Conservation (phyloP, 1,140 invertebrate species). For the Drosophila elegans region DNA sequence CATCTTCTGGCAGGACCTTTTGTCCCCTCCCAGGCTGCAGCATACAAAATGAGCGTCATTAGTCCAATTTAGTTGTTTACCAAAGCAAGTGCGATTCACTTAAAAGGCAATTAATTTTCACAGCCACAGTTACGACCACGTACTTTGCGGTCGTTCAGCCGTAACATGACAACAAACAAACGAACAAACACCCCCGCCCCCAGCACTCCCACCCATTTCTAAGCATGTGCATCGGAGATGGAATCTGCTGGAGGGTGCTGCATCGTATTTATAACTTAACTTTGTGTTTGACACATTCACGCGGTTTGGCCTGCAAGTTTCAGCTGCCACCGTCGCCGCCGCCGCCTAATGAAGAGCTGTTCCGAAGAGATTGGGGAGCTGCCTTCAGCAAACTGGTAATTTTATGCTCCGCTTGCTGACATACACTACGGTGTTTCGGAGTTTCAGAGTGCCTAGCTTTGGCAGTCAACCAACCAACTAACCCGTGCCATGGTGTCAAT, state of each 20-base stretch:
- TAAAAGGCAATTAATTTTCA: constrained; percentile 85
- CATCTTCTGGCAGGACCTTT: constrained; percentile 31
- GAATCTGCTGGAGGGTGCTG: constrained; percentile 36
- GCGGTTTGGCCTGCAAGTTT: constrained; percentile 62
- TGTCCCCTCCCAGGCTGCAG: constrained; percentile 20
- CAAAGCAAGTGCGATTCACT: constrained; percentile 84
- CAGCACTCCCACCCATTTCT: neutral
- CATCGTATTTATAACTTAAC: constrained; percentile 82
- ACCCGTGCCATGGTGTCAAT: constrained; percentile 32
- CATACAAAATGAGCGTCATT: constrained; percentile 84
- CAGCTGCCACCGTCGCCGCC: constrained; percentile 15
- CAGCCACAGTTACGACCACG: constrained; percentile 74
- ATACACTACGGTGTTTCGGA: constrained; percentile 29
- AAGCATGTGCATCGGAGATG: constrained; percentile 33
- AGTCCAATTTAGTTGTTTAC: constrained; percentile 84
- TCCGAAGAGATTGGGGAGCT: constrained; percentile 12
- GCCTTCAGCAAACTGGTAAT: constrained; percentile 62
- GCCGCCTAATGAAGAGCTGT: constrained; percentile 59
- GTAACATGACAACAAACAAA: constrained; percentile 82
- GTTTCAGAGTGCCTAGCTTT: constrained; percentile 10
- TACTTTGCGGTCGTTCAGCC: constrained; percentile 83
- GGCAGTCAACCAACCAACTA: neutral
- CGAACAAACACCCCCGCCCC: constrained; percentile 38
- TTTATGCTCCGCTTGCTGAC: constrained; percentile 68
- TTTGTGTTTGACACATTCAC: constrained; percentile 82